Conservation (phyloP, 2,797 vertebrate genomes). For the Zalophus californianus region DNA sequence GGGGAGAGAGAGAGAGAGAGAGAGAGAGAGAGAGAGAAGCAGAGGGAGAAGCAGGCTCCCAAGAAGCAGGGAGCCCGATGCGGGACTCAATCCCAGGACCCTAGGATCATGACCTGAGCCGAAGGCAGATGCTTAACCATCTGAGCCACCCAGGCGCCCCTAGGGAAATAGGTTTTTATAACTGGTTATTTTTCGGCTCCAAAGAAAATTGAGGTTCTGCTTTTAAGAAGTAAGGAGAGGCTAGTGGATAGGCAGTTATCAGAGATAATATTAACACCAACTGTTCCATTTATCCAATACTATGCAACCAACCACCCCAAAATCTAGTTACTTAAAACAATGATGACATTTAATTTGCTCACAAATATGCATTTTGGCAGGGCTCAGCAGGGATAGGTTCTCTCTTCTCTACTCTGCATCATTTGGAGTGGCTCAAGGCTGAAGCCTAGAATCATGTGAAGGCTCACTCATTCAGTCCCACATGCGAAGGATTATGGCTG, state of each 20-base stretch:
- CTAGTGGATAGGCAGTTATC: not conserved
- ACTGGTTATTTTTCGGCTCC: not conserved
- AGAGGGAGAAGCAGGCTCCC: too few relatives aligned
- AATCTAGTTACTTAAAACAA: constrained; percentile 3
- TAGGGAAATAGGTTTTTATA: constrained; percentile 13
- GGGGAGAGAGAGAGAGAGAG: too few relatives aligned
- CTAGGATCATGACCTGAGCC: too few relatives aligned
- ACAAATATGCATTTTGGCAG: not conserved
- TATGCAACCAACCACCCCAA: not conserved
- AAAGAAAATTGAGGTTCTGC: not conserved
- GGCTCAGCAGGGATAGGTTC: not conserved
- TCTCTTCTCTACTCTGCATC: not conserved
- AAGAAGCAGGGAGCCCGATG: too few relatives aligned
- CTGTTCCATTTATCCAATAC: not conserved
- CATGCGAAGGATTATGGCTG: not conserved
- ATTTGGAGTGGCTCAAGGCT: not conserved
- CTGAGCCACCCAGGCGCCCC: not conserved
- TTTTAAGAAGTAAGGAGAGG: not conserved
- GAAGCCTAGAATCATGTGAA: not conserved
- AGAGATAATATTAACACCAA: not conserved
- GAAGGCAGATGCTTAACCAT: too few relatives aligned
- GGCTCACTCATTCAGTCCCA: not conserved
- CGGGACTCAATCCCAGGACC: too few relatives aligned
- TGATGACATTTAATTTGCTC: not conserved
- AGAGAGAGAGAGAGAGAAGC: too few relatives aligned